A percentile compares a stretch with the other conserved stretches of the same genome.
Conservation (phyloP, 1,140 invertebrate genomes). For the Diorhabda elongata region DNA sequence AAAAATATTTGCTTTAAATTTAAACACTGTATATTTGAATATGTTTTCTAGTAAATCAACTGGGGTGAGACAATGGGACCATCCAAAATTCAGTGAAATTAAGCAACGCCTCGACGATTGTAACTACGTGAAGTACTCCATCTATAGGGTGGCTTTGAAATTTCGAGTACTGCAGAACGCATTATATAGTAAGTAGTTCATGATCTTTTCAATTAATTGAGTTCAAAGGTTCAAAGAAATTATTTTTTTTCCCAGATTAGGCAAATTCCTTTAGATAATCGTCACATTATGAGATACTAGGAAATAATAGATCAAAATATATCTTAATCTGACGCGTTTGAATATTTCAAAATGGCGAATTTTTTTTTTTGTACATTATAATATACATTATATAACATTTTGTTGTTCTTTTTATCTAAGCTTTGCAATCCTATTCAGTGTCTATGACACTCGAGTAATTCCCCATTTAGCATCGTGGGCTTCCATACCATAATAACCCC, state of each 20-base stretch:
- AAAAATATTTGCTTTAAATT: neutral
- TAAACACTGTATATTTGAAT: too few species aligned
- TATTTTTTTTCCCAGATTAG: too few species aligned
- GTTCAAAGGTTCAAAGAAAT: too few species aligned
- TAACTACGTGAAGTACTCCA: conserved; percentile 73
- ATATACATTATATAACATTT: too few species aligned
- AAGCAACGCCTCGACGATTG: conserved; percentile 58
- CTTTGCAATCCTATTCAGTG: too few species aligned
- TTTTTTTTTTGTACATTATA: too few species aligned
- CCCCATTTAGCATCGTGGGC: neutral
- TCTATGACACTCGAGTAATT: neutral
- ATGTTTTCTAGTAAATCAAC: conserved; percentile 46
- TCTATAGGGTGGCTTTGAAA: conserved; percentile 80
- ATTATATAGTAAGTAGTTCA: conserved; percentile 54
- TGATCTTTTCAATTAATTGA: neutral
- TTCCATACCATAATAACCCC: conserved; percentile 9
- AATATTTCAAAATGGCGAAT: too few species aligned
- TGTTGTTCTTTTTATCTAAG: too few species aligned
- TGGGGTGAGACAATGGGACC: conserved; percentile 52
- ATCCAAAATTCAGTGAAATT: conserved; percentile 53
- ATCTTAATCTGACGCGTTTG: too few species aligned
- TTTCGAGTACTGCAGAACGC: conserved; percentile 65
- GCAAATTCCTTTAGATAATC: too few species aligned
- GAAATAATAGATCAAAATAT: too few species aligned
- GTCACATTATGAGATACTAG: too few species aligned